phyloP scores from a whole-genome alignment of 1,140 invertebrate species.

The Heliconius eleuchia region DNA sequence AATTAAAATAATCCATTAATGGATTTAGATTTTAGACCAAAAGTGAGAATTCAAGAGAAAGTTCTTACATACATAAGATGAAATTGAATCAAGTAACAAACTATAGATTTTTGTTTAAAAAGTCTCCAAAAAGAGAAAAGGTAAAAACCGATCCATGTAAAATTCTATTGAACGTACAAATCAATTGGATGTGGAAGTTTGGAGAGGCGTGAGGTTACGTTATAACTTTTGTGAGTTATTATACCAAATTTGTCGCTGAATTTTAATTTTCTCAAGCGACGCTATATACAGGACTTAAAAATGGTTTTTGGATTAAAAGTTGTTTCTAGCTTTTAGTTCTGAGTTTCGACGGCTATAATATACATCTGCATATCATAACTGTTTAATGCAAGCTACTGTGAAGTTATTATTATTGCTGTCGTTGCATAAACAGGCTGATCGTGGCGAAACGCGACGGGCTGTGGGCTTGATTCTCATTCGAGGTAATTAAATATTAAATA shows the following conservation, averaged over 20 bases:
- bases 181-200: conserved; percentile 25
- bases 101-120: neutral
- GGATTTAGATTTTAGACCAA: no score
- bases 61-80: no score
- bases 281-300: conserved; percentile 19
- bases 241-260: conserved; percentile 18
- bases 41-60: no score
- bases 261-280: conserved; percentile 19
- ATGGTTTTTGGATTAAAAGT: neutral
- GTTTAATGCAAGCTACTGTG: neutral
- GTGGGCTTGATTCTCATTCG: no score
- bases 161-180: conserved; percentile 26
- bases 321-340: neutral
- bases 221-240: conserved; percentile 26
- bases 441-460: no score
- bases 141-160: neutral
- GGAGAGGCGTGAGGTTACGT: conserved; percentile 17
- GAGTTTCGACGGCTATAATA: neutral
- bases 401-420: no score
- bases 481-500: no score
- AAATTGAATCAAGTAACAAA: neutral
- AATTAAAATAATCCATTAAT: no score
- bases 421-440: no score
- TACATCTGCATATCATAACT: neutral
- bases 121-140: neutral